Evolutionary conservation across 2,113 vertebrate genomes (phyloP).

Genomic region (Anhinga anhinga): DNA sequence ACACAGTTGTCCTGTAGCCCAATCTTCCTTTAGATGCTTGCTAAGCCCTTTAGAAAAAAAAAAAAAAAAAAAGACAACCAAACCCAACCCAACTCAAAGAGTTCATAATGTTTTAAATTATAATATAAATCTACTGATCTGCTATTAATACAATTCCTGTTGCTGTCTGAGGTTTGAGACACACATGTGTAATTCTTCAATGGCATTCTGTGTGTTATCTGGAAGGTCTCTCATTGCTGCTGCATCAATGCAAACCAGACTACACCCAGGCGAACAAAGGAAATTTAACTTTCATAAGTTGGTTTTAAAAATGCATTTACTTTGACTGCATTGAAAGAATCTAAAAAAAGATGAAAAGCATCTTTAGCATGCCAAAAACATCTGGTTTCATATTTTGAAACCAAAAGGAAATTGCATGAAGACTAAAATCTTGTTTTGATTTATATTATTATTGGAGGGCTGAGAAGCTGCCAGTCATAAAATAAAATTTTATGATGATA

Average conservation of each 20-base stretch:
- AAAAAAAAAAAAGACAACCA: no score
- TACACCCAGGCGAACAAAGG: constrained; percentile 87
- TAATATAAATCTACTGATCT: constrained; percentile 62
- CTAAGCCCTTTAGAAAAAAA: neutral
- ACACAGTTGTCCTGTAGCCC: constrained; percentile 1
- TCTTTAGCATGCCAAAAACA: constrained; percentile 93
- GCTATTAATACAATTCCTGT: constrained; percentile 72
- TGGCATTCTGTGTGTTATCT: constrained; percentile 75
- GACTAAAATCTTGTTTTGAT: constrained; percentile 97
- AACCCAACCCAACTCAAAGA: neutral
- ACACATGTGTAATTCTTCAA: constrained; percentile 72
- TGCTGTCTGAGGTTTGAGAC: constrained; percentile 66
- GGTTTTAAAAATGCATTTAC: constrained; percentile 87
- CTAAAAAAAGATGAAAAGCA: constrained; percentile 91
- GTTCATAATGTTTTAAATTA: constrained; percentile 50
- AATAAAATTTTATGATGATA: constrained; percentile 85
- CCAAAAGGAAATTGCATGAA: constrained; percentile 94
- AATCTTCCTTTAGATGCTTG: neutral
- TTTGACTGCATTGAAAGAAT: constrained; percentile 84
- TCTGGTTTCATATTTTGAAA: constrained; percentile 95
- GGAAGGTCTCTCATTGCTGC: constrained; percentile 80
- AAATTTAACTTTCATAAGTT: constrained; percentile 89
- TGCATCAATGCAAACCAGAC: constrained; percentile 97
- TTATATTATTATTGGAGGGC: constrained; percentile 92
- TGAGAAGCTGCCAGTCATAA: constrained; percentile 83